phyloP scores from a whole-genome alignment of 2,888 invertebrate species.

The Zootermopsis nevadensis region DNA sequence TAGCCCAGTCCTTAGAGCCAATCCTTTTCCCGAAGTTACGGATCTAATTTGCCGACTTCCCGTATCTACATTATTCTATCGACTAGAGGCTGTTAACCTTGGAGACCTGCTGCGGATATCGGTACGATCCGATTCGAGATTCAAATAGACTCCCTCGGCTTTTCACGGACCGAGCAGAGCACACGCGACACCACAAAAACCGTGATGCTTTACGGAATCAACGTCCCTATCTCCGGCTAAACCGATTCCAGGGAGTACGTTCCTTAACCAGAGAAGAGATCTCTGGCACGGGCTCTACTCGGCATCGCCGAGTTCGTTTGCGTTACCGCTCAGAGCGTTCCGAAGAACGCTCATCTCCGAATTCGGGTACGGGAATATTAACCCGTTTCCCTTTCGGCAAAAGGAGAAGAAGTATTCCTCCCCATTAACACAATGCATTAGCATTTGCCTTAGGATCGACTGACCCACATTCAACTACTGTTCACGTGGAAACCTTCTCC shows the following conservation, averaged over 20 bases:
- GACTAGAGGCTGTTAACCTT: constrained; percentile 77
- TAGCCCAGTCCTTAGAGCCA: constrained; percentile 9
- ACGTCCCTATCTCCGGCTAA: background rate
- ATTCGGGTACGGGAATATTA: constrained; percentile 71
- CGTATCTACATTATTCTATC: constrained; percentile 76
- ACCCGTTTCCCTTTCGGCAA: constrained; percentile 70
- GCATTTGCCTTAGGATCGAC: background rate
- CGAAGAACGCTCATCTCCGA: constrained; percentile 64
- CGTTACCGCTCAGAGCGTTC: constrained; percentile 52
- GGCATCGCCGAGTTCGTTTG: constrained; percentile 67
- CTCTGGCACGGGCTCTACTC: background rate
- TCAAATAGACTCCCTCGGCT: constrained; percentile 53
- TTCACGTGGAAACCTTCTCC: constrained; percentile 74
- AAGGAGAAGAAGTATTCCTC: constrained; percentile 53
- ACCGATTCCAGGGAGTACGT: background rate
- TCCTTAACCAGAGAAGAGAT: background rate
- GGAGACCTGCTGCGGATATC: constrained; percentile 82
- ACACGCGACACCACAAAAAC: constrained; percentile 58
- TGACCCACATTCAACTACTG: constrained; percentile 68
- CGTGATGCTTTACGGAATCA: constrained; percentile 57
- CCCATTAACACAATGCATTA: constrained; percentile 48
- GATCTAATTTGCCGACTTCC: constrained; percentile 56
- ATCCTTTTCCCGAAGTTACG: no score
- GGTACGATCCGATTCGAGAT: constrained; percentile 70
- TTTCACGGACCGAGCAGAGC: background rate